Evolutionary conservation across 1,140 invertebrate species (phyloP).

Genomic region (Leptinotarsa defecta): DNA sequence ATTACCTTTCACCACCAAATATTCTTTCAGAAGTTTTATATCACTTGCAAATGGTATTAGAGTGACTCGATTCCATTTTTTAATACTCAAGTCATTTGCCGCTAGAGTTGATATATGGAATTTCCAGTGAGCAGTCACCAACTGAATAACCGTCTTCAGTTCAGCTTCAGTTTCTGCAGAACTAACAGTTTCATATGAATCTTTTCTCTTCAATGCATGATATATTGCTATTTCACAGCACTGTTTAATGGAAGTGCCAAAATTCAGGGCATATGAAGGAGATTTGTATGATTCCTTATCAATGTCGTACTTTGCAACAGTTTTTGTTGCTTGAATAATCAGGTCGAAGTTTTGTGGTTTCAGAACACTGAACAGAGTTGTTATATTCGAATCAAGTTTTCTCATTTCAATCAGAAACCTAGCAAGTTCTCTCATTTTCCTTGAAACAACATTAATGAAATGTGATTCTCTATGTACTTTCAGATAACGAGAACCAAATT

Average conservation of each 20-base stretch:
- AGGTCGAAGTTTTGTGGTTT: slow-evolving; percentile 33
- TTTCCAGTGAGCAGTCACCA: slow-evolving; percentile 25
- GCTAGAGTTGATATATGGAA: slow-evolving; percentile 23
- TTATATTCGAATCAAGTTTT: slow-evolving; percentile 32
- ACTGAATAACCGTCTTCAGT: slow-evolving; percentile 30
- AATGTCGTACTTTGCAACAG: slow-evolving; percentile 28
- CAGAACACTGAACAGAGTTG: slow-evolving; percentile 32
- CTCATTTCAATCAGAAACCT: slow-evolving; percentile 28
- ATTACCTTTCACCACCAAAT: slow-evolving; percentile 13
- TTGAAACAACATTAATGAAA: slow-evolving; percentile 28
- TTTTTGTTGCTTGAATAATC: slow-evolving; percentile 34
- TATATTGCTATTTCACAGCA: slow-evolving; percentile 36
- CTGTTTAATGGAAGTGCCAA: slow-evolving; percentile 35
- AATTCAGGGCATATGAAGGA: slow-evolving; percentile 36
- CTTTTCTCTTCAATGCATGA: slow-evolving; percentile 30
- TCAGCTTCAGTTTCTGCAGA: slow-evolving; percentile 7
- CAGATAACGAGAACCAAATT: slow-evolving; percentile 33
- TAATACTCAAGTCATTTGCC: slow-evolving; percentile 33
- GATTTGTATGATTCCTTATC: background rate
- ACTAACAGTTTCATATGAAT: slow-evolving; percentile 17
- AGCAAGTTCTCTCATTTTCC: slow-evolving; percentile 36
- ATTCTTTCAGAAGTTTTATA: background rate
- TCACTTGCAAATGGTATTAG: no score
- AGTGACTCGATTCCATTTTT: slow-evolving; percentile 40
- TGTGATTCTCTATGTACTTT: slow-evolving; percentile 35